Evolutionary conservation across 2,797 vertebrate species (phyloP), one percentile per base, ranked within the genome.

Genomic region (Chlorospingus flavigularis): DNA sequence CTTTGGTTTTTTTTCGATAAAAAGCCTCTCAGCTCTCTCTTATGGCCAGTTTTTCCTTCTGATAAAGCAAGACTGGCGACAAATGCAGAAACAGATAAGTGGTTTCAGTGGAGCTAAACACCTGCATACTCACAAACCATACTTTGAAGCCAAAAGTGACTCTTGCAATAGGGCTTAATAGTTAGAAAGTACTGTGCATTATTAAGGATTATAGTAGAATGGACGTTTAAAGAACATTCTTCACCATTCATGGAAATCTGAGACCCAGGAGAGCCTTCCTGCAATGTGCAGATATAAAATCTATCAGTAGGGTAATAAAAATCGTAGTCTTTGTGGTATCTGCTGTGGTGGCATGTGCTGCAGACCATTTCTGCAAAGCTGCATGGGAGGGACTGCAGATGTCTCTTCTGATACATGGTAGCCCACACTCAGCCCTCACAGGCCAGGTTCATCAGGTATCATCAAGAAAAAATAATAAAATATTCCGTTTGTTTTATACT

Each of bases 271-370:
- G 28, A 91, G 25, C 10, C 25, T n/a, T 57, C 17, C 53, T 83
- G 50, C 37, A 62, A 37, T 23, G 28, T 13, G 11, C 2, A 2
- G 53, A 33, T 80, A 71, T 31, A 68, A 76, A 90, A 62, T 24
- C 16, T 60, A 16, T 39, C 31, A 42, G 13, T 33, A 70, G 0
- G 0, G 21, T 21, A 71, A n/a, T 17, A 86, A 83, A 81, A 85
- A 23, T 0, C 7, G 43, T 50, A 10, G 37, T 37, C 15, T 75
- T 66, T 28, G 10, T 39, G 10, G 3, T 37, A 61, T 28, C 11
- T 80, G 13, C n/a, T 65, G 25, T 50, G 17, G 6, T 50, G 19
- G 21, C 70, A 12, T 0, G 0, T 53, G 23, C 5, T 61, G 31
- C 42, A 25, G 18, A 31, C 17, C 13, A 30, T 30, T 79, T 24